A percentile compares a stretch with the other conserved stretches of the same genome.
These are phyloP conservation scores for Physeter macrocephalus DNA, from an alignment of 2,113 vertebrate species.

Conservation along the genomic window DNA sequence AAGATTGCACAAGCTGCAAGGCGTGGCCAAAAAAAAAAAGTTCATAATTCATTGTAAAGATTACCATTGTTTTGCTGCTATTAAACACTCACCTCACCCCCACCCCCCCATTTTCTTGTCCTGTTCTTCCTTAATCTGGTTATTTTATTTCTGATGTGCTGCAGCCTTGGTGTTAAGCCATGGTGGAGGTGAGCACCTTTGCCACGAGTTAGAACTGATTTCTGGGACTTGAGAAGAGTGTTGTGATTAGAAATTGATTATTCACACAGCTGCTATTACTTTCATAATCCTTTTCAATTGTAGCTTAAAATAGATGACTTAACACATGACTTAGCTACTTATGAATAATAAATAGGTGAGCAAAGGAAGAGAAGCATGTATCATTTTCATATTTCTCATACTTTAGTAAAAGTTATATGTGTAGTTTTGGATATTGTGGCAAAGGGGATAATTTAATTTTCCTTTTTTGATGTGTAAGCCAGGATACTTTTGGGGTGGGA, in stretches of 20 bases:
- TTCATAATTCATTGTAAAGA: conserved; percentile 14
- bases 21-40: not conserved
- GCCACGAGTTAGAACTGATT: not conserved
- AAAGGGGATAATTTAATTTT: not conserved
- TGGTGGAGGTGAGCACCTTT: not conserved
- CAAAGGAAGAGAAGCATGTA: not conserved
- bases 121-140: not conserved
- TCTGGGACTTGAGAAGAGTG: not conserved
- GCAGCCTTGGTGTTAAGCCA: not conserved
- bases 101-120: not conserved
- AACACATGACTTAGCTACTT: not conserved
- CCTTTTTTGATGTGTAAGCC: not conserved
- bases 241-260: not conserved
- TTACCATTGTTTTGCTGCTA: not conserved
- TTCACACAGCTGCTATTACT: not conserved
- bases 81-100: not conserved
- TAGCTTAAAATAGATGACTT: not conserved
- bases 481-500: not conserved
- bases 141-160: not conserved
- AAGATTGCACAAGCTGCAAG: not conserved
- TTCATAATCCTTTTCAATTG: not conserved
- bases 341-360: not conserved
- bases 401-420: not conserved
- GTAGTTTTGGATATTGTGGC: not conserved
- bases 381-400: conserved; percentile 8